Percentiles rank a stretch among this genome's conserved stretches.
Conservation (phyloP, 2,888 invertebrate species). For the Acronicta alni region DNA sequence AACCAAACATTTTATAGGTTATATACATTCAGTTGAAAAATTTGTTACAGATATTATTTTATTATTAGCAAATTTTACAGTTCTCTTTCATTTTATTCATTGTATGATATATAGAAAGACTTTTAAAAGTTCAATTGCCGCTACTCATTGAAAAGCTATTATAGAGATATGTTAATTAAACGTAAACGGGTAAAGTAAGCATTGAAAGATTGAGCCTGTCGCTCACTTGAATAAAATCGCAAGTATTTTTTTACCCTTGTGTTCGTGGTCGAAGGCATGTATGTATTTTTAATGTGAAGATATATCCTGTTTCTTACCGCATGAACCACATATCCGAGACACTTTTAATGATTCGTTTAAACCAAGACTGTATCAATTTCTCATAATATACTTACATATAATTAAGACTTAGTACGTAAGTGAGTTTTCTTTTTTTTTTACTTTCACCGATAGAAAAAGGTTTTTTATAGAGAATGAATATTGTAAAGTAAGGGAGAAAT, state of each 20-base stretch:
- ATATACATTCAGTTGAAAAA: background rate
- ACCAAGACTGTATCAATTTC: slow-evolving; percentile 43
- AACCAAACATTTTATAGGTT: background rate
- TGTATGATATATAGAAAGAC: slow-evolving; percentile 14
- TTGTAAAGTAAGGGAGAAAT: too few species aligned
- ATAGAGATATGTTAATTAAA: slow-evolving; percentile 46
- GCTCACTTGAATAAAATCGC: slow-evolving; percentile 31
- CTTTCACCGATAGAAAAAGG: too few species aligned
- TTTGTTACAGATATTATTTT: slow-evolving; percentile 11
- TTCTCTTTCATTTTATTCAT: slow-evolving; percentile 5
- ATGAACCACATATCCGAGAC: slow-evolving; percentile 60
- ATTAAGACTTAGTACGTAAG: background rate
- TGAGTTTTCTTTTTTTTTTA: too few species aligned
- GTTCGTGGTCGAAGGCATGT: slow-evolving; percentile 30
- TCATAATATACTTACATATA: slow-evolving; percentile 2
- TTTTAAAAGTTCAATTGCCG: slow-evolving; percentile 21
- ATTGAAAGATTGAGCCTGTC: slow-evolving; percentile 24
- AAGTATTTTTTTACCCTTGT: slow-evolving; percentile 30
- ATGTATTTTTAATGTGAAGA: slow-evolving; percentile 37
- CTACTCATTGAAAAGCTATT: slow-evolving; percentile 27
- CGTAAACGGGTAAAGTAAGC: slow-evolving; percentile 35
- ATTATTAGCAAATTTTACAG: slow-evolving; percentile 2
- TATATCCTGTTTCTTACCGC: slow-evolving; percentile 56
- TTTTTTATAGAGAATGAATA: too few species aligned
- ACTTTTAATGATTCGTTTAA: slow-evolving; percentile 65